Percentiles rank a stretch among this genome's conserved stretches.
Evolutionary conservation across 2,113 vertebrate genomes (phyloP).

Genomic region (Platanista minor): DNA sequence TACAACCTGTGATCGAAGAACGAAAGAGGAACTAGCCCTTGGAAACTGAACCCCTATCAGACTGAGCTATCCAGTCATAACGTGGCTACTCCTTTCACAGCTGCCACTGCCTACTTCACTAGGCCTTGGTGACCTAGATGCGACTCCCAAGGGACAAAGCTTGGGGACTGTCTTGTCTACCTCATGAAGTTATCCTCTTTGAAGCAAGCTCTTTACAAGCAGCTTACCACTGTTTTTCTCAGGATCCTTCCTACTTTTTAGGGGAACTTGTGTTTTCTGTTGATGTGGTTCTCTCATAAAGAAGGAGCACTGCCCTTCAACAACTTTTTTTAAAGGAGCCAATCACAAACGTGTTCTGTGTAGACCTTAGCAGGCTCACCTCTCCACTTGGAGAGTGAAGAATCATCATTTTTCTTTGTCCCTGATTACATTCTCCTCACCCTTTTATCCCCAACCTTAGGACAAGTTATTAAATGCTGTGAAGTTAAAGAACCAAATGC

Average conservation of each 20-base stretch:
- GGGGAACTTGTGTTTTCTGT: slow-evolving; percentile 22
- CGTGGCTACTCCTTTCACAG: background rate
- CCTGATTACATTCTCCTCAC: background rate
- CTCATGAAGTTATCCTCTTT: background rate
- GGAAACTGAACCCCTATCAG: background rate
- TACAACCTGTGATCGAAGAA: background rate
- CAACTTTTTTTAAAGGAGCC: background rate
- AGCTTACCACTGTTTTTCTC: background rate
- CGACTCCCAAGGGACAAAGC: background rate
- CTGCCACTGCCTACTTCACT: background rate
- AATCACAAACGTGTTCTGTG: background rate
- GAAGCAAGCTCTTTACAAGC: background rate
- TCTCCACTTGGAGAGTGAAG: background rate
- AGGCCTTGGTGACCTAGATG: background rate
- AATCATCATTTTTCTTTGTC: background rate
- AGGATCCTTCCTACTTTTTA: background rate
- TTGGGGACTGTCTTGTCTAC: background rate
- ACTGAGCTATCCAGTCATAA: background rate
- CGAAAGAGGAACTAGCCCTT: background rate
- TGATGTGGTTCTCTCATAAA: background rate
- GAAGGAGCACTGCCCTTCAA: background rate
- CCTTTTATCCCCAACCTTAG: background rate
- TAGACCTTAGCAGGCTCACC: background rate
- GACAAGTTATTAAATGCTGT: background rate
- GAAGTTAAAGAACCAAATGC: background rate